These are phyloP conservation scores for Antedon mediterranea DNA, from an alignment of 53 echinoderm and acorn worm species.

Conservation along the genomic window DNA sequence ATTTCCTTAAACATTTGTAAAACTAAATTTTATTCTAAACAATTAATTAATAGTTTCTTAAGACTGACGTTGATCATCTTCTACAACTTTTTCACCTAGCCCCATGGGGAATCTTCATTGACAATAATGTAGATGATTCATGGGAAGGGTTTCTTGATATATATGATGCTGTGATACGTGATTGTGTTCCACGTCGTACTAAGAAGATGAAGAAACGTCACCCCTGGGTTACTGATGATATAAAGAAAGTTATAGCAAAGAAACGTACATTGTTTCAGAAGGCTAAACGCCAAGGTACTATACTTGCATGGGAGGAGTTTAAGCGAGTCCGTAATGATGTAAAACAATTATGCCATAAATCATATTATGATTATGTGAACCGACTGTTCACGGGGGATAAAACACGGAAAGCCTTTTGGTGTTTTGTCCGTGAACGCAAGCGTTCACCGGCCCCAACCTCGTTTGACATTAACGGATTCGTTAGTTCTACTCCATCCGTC, in stretches of 20 bases:
- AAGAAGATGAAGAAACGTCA: too few species aligned
- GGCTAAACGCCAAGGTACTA: not conserved
- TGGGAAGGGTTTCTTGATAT: too few species aligned
- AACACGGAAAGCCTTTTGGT: not conserved
- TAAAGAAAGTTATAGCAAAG: not conserved
- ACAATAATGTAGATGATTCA: too few species aligned
- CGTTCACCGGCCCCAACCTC: not conserved
- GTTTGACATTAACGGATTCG: not conserved
- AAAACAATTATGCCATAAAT: not conserved
- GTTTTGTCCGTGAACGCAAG: constrained; percentile 1
- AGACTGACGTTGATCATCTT: not conserved
- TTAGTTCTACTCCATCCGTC: not conserved
- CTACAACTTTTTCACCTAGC: not conserved
- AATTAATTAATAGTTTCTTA: not conserved
- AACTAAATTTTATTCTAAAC: too few species aligned
- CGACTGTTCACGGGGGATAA: not conserved
- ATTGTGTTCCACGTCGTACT: too few species aligned
- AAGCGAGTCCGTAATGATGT: constrained; percentile 6
- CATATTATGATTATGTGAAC: constrained; percentile 2
- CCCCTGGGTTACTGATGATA: constrained; percentile 1
- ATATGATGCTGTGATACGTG: too few species aligned
- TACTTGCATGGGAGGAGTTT: not conserved
- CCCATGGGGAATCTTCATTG: too few species aligned
- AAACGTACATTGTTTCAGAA: constrained; percentile 6
- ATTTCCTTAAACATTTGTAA: not conserved